Evolutionary conservation across 2,797 vertebrate genomes (phyloP), one percentile per base, ranked within the genome.

Genomic region (Microctenopoma steveboyesi): DNA sequence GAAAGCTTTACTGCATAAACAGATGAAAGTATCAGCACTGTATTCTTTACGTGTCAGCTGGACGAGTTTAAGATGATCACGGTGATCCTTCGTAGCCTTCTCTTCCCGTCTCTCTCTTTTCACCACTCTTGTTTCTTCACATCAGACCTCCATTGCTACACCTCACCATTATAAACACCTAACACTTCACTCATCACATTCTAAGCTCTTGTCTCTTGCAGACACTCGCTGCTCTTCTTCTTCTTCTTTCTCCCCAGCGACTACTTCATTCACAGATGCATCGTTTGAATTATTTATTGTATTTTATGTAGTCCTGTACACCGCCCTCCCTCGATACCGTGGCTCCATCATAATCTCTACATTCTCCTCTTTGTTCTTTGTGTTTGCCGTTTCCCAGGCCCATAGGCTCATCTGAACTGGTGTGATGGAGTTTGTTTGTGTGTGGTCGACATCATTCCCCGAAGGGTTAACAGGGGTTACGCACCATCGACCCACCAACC

Each of bases 341-440:
- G 50, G 62, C 87, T 86, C 76, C 85, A 83, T 91, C 86, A 81
- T 89, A 88, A 90, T 88, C 85, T 68, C 73, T 74, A 79, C 51
- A 82, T 88, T 87, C 81, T 89, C 76, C 82, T 81, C 74, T 83
- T 72, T 81, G 78, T 72, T 86, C 86, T 91, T 89, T 91, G 89
- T 92, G 89, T 86, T 85, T 89, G 87, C 69, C 72, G 86, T 83
- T 89, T 91, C 88, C 84, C 88, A 61, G 89, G 68, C 82, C 82
- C 77, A 77, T 73, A 64, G 84, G 89, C 91, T 92, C 89, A 93
- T 93, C 91, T 94, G 88, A 94, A 91, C 91, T 89, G 87, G 84
- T 86, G 90, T 94, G 92, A 94, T 94, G 89, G 92, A 90, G 93
- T 94, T 94, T 94, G 91, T 94, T 94, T 94, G 92, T 95, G 91